Evolutionary conservation across 1,140 invertebrate genomes (phyloP).

Genomic region (Hylaeus volcanicus): DNA sequence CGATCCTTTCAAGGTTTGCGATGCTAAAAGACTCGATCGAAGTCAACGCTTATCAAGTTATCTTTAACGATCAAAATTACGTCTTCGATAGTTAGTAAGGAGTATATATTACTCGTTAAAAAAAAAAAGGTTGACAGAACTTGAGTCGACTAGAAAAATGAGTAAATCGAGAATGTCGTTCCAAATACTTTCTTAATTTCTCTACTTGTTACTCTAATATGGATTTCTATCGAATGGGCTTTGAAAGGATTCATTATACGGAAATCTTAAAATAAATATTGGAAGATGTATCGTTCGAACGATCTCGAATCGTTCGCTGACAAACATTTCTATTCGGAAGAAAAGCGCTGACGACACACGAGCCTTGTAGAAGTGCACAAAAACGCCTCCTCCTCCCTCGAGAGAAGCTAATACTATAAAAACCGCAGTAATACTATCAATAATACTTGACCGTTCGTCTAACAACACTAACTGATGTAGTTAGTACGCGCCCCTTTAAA

Average conservation of each 20-base stretch:
- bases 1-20: not conserved
- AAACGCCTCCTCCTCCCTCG: constrained; percentile 7
- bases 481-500: constrained; percentile 66
- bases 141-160: no score
- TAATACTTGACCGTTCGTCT: constrained; percentile 73
- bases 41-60: not conserved
- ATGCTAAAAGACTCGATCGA: not conserved
- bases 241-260: not conserved
- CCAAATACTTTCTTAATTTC: not conserved
- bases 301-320: not conserved
- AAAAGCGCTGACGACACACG: constrained; percentile 7
- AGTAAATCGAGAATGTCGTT: no score
- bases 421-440: constrained; percentile 38
- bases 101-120: no score
- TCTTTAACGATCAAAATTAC: no score
- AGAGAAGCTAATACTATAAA: constrained; percentile 11
- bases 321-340: not conserved
- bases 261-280: no score
- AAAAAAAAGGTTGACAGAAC: no score
- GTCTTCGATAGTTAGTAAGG: no score
- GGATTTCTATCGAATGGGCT: not conserved
- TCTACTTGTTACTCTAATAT: no score
- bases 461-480: constrained; percentile 76
- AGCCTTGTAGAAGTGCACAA: constrained; percentile 13
- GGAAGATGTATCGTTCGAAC: not conserved